Evolutionary conservation across 2,888 invertebrate genomes (phyloP).

Genomic region (Bembecia ichneumoniformis): DNA sequence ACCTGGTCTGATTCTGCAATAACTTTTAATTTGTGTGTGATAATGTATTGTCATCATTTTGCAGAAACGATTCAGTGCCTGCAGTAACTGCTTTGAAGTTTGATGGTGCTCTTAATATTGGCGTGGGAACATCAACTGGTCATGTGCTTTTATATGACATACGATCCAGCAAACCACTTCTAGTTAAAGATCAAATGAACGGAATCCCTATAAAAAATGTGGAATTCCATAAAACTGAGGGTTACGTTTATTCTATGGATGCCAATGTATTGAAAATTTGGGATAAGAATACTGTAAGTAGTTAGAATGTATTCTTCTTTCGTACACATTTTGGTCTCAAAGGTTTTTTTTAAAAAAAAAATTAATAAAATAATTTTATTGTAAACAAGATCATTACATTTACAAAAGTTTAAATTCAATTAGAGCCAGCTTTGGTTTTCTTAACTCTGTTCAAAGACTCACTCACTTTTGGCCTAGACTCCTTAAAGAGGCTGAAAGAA

Average conservation of each 20-base stretch:
- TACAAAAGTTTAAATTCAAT: too few species aligned
- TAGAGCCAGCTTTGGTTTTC: too few species aligned
- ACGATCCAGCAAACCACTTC: conserved; percentile 88
- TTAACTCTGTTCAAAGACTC: too few species aligned
- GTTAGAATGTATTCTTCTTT: neutral
- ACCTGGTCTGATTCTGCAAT: neutral
- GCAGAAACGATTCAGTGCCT: conserved; percentile 76
- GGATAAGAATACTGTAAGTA: conserved; percentile 84
- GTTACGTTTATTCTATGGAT: conserved; percentile 92
- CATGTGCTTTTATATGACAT: conserved; percentile 96
- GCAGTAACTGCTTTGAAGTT: conserved; percentile 85
- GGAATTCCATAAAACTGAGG: conserved; percentile 85
- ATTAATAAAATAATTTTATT: too few species aligned
- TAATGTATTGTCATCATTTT: conserved; percentile 20
- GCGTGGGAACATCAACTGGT: conserved; percentile 94
- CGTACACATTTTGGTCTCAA: neutral
- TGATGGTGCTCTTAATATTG: conserved; percentile 82
- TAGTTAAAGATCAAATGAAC: conserved; percentile 96
- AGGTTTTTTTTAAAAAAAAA: neutral
- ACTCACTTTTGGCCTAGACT: too few species aligned
- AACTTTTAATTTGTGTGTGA: conserved; percentile 1
- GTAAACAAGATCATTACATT: too few species aligned
- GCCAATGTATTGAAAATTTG: conserved; percentile 90
- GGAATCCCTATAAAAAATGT: conserved; percentile 91
- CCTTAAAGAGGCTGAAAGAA: too few species aligned